Evolutionary conservation across 2,113 vertebrate species (phyloP), one percentile per base, ranked within the genome.

Genomic region (Paratilapia polleni): DNA sequence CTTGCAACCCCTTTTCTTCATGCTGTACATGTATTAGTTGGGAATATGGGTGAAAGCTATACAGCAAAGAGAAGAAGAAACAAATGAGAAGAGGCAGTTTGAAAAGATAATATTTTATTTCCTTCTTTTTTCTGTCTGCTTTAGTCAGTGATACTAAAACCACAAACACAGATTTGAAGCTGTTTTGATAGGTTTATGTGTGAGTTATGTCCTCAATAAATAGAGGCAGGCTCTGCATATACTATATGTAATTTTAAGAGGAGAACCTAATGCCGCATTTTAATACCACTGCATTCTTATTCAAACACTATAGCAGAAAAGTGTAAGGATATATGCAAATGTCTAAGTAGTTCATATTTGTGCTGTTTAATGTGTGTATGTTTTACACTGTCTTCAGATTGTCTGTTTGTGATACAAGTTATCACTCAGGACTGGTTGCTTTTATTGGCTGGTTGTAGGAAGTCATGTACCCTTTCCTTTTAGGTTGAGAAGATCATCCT

Each of bases 361-460:
- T 63, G 59, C 62, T 63, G 17, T 1, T 22, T 57, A 15, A 47
- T 43, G 20, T 59, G 19, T 76, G 13, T 24, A 26, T 58, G 10
- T 75, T 54, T 54, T 7, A 28, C 15, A 54, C 26, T 34, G 26
- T n/a, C 31, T 43, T 9, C 2, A 61, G 26, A 54, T 26, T 47
- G 31, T 68, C 3, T 8, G 34, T 49, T 62, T n/a, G 14, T 75
- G 59, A n/a, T 15, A 38, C 74, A 89, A 58, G n/a, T 41, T 52
- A 34, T 31, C 26, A 7, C 13, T 80, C 14, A 24, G 24, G 13
- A 75, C 68, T 12, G 28, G 79, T 26, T 73, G 24, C 54, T 84
- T 38, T 77, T 61, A 87, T 90, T 60, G 74, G 61, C 75, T 73
- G 36, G 77, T 54, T 84, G 73, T 80, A 89, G 84, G 59, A 60